phyloP scores from a whole-genome alignment of 2,113 vertebrate species.

The Bubo blakistoni region DNA sequence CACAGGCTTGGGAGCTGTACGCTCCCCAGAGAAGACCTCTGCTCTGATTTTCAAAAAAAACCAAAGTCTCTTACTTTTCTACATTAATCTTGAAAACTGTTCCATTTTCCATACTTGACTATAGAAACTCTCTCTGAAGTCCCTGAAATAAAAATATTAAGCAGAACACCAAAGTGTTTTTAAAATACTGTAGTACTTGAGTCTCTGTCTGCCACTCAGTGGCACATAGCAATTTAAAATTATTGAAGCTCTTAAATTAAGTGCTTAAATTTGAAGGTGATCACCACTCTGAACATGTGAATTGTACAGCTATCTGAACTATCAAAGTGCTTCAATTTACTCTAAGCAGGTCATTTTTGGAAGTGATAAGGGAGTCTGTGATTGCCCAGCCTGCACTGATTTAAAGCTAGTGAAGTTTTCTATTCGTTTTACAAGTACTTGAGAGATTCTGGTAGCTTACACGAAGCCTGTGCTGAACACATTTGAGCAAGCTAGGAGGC shows the following conservation, averaged over 20 bases:
- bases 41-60: neutral
- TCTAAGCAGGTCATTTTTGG: constrained; percentile 74
- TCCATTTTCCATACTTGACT: constrained; percentile 55
- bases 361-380: constrained; percentile 65
- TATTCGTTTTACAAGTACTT: constrained; percentile 48
- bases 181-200: constrained; percentile 58
- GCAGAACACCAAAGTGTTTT: constrained; percentile 60
- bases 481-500: neutral
- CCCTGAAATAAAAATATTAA: constrained; percentile 52
- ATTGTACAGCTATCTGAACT: constrained; percentile 64
- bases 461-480: neutral
- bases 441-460: neutral
- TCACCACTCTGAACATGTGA: constrained; percentile 67
- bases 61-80: constrained; percentile 37
- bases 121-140: neutral
- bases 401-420: constrained; percentile 62
- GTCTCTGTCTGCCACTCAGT: constrained; percentile 62
- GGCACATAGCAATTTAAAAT: constrained; percentile 77
- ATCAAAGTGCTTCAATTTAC: constrained; percentile 71
- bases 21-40: neutral
- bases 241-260: constrained; percentile 76
- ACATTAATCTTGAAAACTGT: constrained; percentile 61
- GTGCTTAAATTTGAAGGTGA: constrained; percentile 76
- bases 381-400: constrained; percentile 68
- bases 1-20: rapidly evolving